A percentile compares a stretch with the other conserved stretches of the same genome.
phyloP scores from a whole-genome alignment of 2,113 vertebrate genomes.

The Heterochromis multidens region DNA sequence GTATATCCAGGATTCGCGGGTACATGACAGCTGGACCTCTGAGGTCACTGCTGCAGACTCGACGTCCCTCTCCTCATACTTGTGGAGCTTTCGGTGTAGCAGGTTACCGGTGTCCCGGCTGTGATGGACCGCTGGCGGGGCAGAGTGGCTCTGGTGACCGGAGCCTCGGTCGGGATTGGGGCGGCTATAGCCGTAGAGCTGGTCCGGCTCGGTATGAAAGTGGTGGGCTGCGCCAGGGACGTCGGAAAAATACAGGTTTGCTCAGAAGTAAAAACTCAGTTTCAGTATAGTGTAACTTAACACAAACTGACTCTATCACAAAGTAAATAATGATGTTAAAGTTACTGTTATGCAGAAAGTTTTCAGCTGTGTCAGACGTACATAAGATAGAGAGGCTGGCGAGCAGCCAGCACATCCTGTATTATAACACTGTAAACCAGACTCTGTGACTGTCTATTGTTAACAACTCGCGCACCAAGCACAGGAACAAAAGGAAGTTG shows the following conservation, averaged over 20 bases:
- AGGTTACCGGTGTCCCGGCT: neutral
- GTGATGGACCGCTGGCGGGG: slow-evolving; percentile 84
- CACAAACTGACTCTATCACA: neutral
- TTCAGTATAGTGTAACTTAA: neutral
- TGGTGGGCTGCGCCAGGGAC: slow-evolving; percentile 83
- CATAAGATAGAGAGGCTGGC: neutral
- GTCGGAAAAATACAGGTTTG: slow-evolving; percentile 83
- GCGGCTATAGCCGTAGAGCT: slow-evolving; percentile 79
- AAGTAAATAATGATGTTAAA: neutral
- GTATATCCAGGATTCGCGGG: neutral
- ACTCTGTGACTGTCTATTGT: neutral
- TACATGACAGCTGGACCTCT: neutral
- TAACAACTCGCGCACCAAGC: neutral
- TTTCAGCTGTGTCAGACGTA: neutral
- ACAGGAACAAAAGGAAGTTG: neutral
- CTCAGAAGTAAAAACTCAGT: neutral
- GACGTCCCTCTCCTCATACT: neutral
- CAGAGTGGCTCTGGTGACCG: slow-evolving; percentile 85
- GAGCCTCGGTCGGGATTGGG: slow-evolving; percentile 86
- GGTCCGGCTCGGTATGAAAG: slow-evolving; percentile 83
- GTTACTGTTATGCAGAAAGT: neutral
- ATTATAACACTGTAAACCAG: neutral
- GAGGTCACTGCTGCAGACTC: neutral
- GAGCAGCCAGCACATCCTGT: neutral
- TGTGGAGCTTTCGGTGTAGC: neutral